Evolutionary conservation across 2,797 vertebrate species (phyloP).

Genomic region (Ptychadena robeensis): DNA sequence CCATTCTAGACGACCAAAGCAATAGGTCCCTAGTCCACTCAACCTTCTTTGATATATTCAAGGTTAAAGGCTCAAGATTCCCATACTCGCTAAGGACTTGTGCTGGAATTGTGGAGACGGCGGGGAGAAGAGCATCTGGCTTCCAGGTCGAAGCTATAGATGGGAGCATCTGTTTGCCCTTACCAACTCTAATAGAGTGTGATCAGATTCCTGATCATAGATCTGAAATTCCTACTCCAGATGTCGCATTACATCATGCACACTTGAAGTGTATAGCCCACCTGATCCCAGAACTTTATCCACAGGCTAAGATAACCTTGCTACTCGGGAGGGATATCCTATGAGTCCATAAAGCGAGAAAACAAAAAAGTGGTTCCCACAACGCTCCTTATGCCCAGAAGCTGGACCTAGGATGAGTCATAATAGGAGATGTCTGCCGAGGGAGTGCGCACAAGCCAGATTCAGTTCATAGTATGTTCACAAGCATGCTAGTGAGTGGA

Average conservation of each 20-base stretch:
- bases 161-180: not conserved
- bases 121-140: too few species aligned
- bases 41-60: not conserved
- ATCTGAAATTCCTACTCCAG: not conserved
- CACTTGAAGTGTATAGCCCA: not conserved
- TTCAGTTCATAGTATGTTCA: too few species aligned
- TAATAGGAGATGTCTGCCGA: too few species aligned
- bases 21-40: not conserved
- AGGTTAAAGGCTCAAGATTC: not conserved
- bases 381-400: not conserved
- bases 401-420: too few species aligned
- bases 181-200: not conserved
- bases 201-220: not conserved
- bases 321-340: not conserved
- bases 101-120: too few species aligned
- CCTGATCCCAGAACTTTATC: not conserved
- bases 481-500: too few species aligned
- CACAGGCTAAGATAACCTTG: not conserved
- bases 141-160: not conserved
- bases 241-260: too few species aligned
- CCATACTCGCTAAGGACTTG: too few species aligned
- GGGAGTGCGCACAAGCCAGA: too few species aligned
- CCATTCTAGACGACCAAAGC: not conserved
- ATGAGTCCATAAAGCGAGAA: not conserved
- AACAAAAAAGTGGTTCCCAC: not conserved